A percentile compares a stretch with the other conserved stretches of the same genome.
These are phyloP conservation scores for Phallusia fumigata DNA, from an alignment of 23 tunicate species.

Conservation along the genomic window DNA sequence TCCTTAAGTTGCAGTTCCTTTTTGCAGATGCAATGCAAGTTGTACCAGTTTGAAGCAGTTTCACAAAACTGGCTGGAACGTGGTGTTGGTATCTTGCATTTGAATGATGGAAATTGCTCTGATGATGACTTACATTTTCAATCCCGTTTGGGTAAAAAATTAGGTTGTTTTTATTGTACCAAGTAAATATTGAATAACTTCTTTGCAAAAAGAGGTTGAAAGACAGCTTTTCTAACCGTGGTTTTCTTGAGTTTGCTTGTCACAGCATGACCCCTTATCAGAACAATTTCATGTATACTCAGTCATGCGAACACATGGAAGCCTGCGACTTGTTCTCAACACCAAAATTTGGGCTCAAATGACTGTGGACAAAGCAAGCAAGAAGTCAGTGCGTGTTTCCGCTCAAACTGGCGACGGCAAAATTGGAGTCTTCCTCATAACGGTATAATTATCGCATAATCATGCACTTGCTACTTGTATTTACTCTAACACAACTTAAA, in stretches of 20 bases:
- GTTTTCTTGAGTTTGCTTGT: too few species aligned
- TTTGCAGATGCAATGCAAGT: slow-evolving; percentile 77
- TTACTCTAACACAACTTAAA: background rate
- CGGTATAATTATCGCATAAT: slow-evolving; percentile 22
- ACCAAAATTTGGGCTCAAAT: slow-evolving; percentile 95
- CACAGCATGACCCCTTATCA: too few species aligned
- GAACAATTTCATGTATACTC: background rate
- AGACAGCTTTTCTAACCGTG: too few species aligned
- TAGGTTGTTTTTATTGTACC: too few species aligned
- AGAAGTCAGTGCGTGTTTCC: slow-evolving; percentile 86
- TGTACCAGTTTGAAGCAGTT: slow-evolving; percentile 79
- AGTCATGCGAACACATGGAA: slow-evolving; percentile 98
- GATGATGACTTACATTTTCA: slow-evolving; percentile 56
- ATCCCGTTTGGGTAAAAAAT: slow-evolving; percentile 57
- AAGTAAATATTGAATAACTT: too few species aligned
- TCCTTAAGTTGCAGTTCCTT: too few species aligned
- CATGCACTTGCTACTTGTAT: background rate
- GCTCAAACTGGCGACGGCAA: slow-evolving; percentile 87
- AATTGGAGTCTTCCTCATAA: slow-evolving; percentile 79
- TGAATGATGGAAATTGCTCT: slow-evolving; percentile 69
- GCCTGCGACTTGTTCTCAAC: slow-evolving; percentile 85
- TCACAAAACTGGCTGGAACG: slow-evolving; percentile 74
- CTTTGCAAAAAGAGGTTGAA: too few species aligned
- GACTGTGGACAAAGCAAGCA: slow-evolving; percentile 81
- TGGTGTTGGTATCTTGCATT: slow-evolving; percentile 77